Conservation (phyloP, 2,888 invertebrate species). For the Megaustenia siamemsis region DNA sequence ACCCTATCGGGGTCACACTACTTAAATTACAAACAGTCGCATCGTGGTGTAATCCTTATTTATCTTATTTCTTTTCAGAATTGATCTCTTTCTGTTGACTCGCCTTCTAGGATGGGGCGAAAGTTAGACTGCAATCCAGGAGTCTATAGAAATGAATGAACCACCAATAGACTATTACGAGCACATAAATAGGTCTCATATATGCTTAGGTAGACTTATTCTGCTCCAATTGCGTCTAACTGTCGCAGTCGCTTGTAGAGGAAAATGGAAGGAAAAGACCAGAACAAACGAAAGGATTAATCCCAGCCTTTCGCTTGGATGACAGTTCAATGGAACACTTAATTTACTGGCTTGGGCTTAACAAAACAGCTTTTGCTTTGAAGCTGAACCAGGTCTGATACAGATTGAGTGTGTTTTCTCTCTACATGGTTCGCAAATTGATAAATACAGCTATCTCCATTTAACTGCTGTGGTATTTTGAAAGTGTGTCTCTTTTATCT, state of each 20-base stretch:
- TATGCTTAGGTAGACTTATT: background rate
- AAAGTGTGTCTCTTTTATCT: too few species aligned
- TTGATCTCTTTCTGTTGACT: background rate
- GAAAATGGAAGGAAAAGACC: background rate
- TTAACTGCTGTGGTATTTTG: too few species aligned
- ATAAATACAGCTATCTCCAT: background rate
- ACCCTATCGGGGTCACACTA: too few species aligned
- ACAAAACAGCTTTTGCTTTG: background rate
- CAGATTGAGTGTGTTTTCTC: background rate
- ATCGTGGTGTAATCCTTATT: background rate
- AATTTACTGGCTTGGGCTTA: background rate
- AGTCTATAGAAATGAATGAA: background rate
- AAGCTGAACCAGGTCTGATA: background rate
- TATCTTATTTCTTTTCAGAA: background rate
- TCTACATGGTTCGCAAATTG: background rate
- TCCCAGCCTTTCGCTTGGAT: background rate
- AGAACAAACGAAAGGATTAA: slow-evolving; percentile 7
- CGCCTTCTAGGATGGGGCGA: too few species aligned
- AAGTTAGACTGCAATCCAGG: background rate
- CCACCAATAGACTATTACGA: background rate
- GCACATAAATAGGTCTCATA: background rate
- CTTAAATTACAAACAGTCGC: background rate
- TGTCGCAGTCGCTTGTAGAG: background rate
- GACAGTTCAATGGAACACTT: background rate
- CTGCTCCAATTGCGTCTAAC: background rate